Evolutionary conservation across 2,888 invertebrate genomes (phyloP).

Genomic region (Amphipyra berbera): DNA sequence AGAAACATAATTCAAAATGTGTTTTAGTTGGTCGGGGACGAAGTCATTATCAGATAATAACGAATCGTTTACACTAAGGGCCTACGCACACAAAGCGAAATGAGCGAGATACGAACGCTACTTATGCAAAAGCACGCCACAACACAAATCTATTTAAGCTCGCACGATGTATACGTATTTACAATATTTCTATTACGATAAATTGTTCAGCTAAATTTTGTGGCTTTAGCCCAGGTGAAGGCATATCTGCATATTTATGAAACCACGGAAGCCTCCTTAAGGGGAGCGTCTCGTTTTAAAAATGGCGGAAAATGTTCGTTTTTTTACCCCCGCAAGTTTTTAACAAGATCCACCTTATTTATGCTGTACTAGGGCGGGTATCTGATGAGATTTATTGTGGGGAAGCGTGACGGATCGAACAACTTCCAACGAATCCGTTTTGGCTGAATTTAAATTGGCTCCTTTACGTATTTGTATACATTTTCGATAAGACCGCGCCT

Average conservation of each 20-base stretch:
- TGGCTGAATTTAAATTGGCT: constrained; percentile 80
- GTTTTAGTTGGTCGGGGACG: constrained; percentile 55
- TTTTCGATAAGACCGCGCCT: constrained; percentile 56
- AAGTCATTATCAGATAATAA: constrained; percentile 76
- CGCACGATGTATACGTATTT: constrained; percentile 83
- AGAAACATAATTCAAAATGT: constrained; percentile 49
- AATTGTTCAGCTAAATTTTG: constrained; percentile 87
- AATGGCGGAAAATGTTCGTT: constrained; percentile 84
- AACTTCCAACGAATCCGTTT: constrained; percentile 76
- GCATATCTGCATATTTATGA: constrained; percentile 90
- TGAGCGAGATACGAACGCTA: constrained; percentile 71
- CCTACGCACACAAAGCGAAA: constrained; percentile 77
- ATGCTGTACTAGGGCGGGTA: constrained; percentile 84
- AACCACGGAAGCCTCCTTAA: constrained; percentile 84
- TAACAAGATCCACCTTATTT: constrained; percentile 89
- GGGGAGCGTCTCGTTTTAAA: constrained; percentile 85
- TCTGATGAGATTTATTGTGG: constrained; percentile 81
- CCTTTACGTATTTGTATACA: constrained; percentile 67
- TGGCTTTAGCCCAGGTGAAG: constrained; percentile 87
- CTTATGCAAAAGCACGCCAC: constrained; percentile 86
- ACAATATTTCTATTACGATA: constrained; percentile 88
- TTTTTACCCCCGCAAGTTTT: constrained; percentile 84
- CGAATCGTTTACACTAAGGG: constrained; percentile 74
- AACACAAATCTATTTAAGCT: constrained; percentile 84
- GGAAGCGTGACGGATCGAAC: constrained; percentile 86